A percentile compares a stretch with the other conserved stretches of the same genome.
Conservation (phyloP, 2,113 vertebrate genomes). For the Calidris pugnax region DNA sequence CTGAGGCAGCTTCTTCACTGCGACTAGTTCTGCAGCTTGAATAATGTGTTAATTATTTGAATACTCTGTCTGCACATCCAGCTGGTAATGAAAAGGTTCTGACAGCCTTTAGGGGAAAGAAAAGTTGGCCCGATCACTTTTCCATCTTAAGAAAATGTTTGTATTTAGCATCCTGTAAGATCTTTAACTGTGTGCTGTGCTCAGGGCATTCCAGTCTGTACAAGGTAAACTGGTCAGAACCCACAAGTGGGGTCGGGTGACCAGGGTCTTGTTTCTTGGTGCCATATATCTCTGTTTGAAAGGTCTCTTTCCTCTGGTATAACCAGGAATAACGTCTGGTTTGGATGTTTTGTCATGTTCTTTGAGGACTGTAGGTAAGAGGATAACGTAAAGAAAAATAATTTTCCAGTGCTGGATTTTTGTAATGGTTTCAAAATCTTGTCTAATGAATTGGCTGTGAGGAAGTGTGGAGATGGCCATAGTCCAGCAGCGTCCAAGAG, state of each 20-base stretch:
- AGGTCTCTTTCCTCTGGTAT: background rate
- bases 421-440: background rate
- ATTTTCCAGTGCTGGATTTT: background rate
- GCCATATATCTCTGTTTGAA: fast-evolving
- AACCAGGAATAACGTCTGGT: fast-evolving
- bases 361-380: background rate
- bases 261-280: background rate
- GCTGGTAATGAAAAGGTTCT: background rate
- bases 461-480: background rate
- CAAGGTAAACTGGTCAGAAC: background rate
- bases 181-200: background rate
- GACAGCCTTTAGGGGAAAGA: background rate
- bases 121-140: background rate
- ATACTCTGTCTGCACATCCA: fast-evolving
- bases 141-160: no score
- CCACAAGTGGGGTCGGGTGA: fast-evolving
- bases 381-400: background rate
- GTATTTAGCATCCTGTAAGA: background rate
- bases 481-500: background rate
- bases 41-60: no score
- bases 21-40: background rate
- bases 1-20: background rate
- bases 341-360: background rate
- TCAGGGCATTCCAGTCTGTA: fast-evolving
- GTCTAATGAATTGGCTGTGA: background rate